Evolutionary conservation across 2,113 vertebrate species (phyloP).

Genomic region (Microcebus tavaratra): DNA sequence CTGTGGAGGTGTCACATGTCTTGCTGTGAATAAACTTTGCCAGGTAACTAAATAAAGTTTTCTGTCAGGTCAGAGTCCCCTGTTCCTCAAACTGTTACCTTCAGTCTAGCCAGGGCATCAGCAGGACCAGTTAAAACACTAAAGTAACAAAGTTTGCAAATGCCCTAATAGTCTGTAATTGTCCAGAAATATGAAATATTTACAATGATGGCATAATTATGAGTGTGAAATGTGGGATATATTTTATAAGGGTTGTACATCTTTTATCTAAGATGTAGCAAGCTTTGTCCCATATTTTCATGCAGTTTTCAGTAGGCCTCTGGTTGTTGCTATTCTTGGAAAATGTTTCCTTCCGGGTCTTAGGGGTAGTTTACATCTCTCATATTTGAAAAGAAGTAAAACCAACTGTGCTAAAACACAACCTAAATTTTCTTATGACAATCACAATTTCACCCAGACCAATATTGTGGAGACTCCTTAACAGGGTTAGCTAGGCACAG

Average conservation of each 20-base stretch:
- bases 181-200: not conserved
- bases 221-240: not conserved
- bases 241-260: not conserved
- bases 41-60: not conserved
- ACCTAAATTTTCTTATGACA: not conserved
- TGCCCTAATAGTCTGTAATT: not conserved
- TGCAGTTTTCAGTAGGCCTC: not conserved
- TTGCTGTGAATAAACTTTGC: not conserved
- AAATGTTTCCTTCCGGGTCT: not conserved
- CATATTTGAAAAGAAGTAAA: constrained; percentile 23
- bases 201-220: not conserved
- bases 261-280: not conserved
- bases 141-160: not conserved
- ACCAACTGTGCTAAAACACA: not conserved
- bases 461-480: not conserved
- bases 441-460: not conserved
- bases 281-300: not conserved
- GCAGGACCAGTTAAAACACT: not conserved
- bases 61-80: not conserved
- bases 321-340: not conserved
- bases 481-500: not conserved
- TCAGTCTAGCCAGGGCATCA: not conserved
- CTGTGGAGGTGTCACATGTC: not conserved
- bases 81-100: not conserved
- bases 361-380: not conserved